Conservation (phyloP, 2,113 vertebrate species). For the Oxygymnocypris stewartii region DNA sequence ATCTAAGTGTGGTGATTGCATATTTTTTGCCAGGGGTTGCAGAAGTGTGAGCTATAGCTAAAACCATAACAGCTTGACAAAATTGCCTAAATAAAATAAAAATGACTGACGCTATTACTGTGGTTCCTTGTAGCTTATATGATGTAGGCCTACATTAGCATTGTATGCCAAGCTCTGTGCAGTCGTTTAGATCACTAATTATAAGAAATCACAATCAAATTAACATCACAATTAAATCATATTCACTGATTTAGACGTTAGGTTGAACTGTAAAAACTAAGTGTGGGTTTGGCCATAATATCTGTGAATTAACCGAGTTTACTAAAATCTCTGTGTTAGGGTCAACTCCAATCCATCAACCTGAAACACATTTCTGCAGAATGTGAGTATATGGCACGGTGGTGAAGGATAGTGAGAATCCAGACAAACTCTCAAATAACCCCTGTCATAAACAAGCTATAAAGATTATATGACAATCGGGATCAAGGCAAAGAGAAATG, state of each 20-base stretch:
- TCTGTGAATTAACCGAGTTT: not conserved
- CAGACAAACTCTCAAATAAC: constrained; percentile 44
- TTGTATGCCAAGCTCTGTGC: not conserved
- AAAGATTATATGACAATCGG: constrained; percentile 58
- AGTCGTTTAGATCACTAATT: not conserved
- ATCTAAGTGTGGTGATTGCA: no score
- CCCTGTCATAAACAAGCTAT: constrained; percentile 53
- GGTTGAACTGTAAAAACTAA: not conserved
- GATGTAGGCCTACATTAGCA: not conserved
- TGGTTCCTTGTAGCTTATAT: not conserved
- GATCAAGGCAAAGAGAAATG: constrained; percentile 60
- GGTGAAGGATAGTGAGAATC: constrained; percentile 18
- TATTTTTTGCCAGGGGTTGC: no score
- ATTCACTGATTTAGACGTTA: not conserved
- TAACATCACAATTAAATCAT: not conserved
- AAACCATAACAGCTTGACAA: not conserved
- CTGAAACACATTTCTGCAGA: constrained; percentile 52
- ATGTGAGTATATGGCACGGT: constrained; percentile 22
- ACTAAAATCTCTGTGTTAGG: constrained; percentile 12
- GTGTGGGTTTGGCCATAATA: not conserved
- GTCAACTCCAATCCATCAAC: constrained; percentile 43
- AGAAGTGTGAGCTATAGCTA: not conserved
- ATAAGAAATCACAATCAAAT: not conserved
- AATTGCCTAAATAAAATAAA: not conserved
- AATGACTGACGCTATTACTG: not conserved